A percentile compares a stretch with the other conserved stretches of the same genome.
phyloP scores from a whole-genome alignment of 2,888 invertebrate species.

The Chrysina gloriosa region DNA sequence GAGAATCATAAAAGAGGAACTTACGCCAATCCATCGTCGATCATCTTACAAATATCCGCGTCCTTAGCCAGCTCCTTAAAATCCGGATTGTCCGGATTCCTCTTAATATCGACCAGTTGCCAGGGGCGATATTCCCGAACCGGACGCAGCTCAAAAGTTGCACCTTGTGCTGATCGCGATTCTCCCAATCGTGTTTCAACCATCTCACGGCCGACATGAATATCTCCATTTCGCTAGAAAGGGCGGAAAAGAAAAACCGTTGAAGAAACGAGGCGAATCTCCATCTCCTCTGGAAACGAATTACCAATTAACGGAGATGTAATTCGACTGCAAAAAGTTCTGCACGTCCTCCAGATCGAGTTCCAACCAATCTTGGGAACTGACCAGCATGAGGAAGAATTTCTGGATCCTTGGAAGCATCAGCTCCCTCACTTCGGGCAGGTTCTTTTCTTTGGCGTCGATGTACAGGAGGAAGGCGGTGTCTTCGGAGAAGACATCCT shows the following conservation, averaged over 20 bases:
- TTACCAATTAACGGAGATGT: slow-evolving; percentile 80
- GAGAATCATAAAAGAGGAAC: slow-evolving; percentile 58
- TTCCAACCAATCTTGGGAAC: slow-evolving; percentile 78
- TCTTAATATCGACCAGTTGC: slow-evolving; percentile 82
- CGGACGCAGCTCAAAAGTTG: slow-evolving; percentile 78
- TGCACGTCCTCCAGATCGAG: slow-evolving; percentile 75
- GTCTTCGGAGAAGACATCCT: slow-evolving; percentile 77
- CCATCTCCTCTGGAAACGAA: neutral
- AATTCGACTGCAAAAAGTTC: slow-evolving; percentile 76
- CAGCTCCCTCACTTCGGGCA: slow-evolving; percentile 74
- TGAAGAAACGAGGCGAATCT: no score
- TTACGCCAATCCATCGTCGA: slow-evolving; percentile 84
- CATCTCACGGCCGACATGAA: slow-evolving; percentile 85
- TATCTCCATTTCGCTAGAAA: slow-evolving; percentile 78
- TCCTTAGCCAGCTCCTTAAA: slow-evolving; percentile 76
- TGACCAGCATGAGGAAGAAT: slow-evolving; percentile 81
- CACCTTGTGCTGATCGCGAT: slow-evolving; percentile 69
- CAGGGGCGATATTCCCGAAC: slow-evolving; percentile 85
- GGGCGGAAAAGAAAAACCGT: no score
- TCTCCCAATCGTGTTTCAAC: slow-evolving; percentile 78
- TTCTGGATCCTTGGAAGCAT: slow-evolving; percentile 81
- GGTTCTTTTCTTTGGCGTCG: slow-evolving; percentile 67
- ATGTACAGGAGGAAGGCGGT: slow-evolving; percentile 76
- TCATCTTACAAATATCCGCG: slow-evolving; percentile 78
- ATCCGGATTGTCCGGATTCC: slow-evolving; percentile 79